Evolutionary conservation across 2,797 vertebrate genomes (phyloP), one percentile per base, ranked within the genome.

Genomic region (Sus cebifrons): DNA sequence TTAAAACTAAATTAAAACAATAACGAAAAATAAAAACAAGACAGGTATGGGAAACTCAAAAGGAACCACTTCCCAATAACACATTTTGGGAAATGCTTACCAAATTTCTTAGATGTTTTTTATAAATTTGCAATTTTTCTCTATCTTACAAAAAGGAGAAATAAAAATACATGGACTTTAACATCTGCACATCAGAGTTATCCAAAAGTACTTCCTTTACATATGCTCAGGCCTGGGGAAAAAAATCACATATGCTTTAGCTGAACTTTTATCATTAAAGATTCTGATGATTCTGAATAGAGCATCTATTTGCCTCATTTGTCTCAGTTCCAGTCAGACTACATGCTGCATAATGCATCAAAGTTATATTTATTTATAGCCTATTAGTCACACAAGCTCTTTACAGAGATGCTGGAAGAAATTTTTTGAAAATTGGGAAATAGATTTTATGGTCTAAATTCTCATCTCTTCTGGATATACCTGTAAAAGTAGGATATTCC

Each of bases 311-410:
- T 92, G 82, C 85, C 78, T 94, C 94, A 92, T 97, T 97, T 97
- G 90, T 97, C 92, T 97, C 96, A 89, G 70, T 86, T 96, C 75
- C 68, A 91, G 84, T 81, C 84, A 97, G 94, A 91, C 93, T 92
- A 65, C 86, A 91, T 70, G 65, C 86, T 95, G 92, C 82, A 97
- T 93, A 95, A 95, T 90, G 60, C 68, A 96, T 95, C 77, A 86
- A 96, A 97, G 78, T 97, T 97, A 88, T n/a, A 92, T 95, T 96
- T 97, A 96, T 97, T 97, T 96, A 95, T 97, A 97, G 94, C 82
- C 85, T 88, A 86, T 95, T 95, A 97, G 95, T 96, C 96, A 96
- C 88, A 96, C 87, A 96, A 84, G 83, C 60, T 97, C 91, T 96
- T 91, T 87, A 78, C 3, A 0, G 84, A 96, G 49, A 97, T 84